Evolutionary conservation across 2,888 invertebrate species (phyloP).

Genomic region (Phragmatobia fuliginosa): DNA sequence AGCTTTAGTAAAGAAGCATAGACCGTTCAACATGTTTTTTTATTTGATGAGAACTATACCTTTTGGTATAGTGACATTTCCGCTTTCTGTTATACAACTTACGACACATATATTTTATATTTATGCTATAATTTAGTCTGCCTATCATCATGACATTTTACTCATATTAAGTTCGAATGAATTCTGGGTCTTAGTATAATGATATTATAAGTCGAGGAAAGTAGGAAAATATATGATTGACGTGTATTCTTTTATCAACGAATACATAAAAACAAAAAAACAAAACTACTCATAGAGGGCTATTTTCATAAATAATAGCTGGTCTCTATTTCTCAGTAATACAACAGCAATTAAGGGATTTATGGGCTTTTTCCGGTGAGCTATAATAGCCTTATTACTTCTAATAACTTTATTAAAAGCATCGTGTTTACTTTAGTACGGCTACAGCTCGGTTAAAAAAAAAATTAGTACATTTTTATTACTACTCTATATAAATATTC

Average conservation of each 20-base stretch:
- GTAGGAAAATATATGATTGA: not conserved
- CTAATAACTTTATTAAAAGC: conserved; percentile 29
- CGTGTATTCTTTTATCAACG: not conserved
- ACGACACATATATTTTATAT: not conserved
- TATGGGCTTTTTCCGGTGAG: conserved; percentile 32
- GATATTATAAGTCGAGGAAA: not conserved
- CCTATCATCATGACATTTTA: not conserved
- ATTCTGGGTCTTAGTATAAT: not conserved
- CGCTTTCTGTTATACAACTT: too few species aligned
- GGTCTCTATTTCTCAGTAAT: conserved; percentile 25
- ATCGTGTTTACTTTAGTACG: not conserved
- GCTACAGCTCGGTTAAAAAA: not conserved
- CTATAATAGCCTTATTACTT: conserved; percentile 26
- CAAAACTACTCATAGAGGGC: conserved; percentile 7
- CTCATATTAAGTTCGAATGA: not conserved
- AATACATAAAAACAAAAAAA: conserved; percentile 3
- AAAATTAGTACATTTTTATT: not conserved
- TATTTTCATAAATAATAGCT: conserved; percentile 13
- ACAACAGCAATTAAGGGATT: conserved; percentile 31
- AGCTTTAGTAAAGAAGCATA: too few species aligned
- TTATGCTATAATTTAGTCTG: not conserved
- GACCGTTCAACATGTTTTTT: too few species aligned
- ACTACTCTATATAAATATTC: not conserved
- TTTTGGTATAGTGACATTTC: too few species aligned
- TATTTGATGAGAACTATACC: too few species aligned